A percentile compares a stretch with the other conserved stretches of the same genome.
phyloP scores from a whole-genome alignment of 2,888 invertebrate species.

The Acanthacorydalis orientalis region DNA sequence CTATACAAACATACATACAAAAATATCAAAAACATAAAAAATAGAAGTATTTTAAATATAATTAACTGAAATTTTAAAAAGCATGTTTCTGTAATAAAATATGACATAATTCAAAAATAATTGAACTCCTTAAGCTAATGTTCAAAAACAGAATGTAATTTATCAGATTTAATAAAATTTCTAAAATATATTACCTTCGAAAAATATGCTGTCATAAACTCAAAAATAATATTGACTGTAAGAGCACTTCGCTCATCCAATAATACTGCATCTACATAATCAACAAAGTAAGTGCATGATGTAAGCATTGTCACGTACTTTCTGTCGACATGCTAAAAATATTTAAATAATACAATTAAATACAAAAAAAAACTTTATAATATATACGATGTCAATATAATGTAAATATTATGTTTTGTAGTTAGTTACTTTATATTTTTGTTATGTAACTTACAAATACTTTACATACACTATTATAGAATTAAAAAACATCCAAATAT shows the following conservation, averaged over 20 bases:
- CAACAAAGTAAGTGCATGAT: slow-evolving; percentile 67
- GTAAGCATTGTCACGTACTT: slow-evolving; percentile 69
- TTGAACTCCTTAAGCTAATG: too few species aligned
- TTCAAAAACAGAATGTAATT: too few species aligned
- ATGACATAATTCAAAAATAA: too few species aligned
- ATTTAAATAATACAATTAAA: slow-evolving; percentile 7
- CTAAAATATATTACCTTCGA: slow-evolving; percentile 53
- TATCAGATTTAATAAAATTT: background rate
- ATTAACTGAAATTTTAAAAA: too few species aligned
- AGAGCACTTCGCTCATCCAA: slow-evolving; percentile 75
- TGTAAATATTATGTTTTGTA: background rate
- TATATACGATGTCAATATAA: background rate
- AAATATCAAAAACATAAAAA: background rate
- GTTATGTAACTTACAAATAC: too few species aligned
- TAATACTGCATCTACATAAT: slow-evolving; percentile 80
- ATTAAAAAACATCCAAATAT: slow-evolving; percentile 1
- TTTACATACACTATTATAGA: background rate
- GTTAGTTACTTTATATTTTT: too few species aligned
- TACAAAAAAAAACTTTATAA: background rate
- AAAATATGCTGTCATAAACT: slow-evolving; percentile 77
- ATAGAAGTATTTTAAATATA: background rate
- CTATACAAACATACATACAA: background rate
- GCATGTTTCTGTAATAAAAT: background rate
- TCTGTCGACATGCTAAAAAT: slow-evolving; percentile 50
- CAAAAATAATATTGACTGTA: slow-evolving; percentile 68